Conservation (phyloP, 2,888 invertebrate genomes). For the Nomada goodeniana region DNA sequence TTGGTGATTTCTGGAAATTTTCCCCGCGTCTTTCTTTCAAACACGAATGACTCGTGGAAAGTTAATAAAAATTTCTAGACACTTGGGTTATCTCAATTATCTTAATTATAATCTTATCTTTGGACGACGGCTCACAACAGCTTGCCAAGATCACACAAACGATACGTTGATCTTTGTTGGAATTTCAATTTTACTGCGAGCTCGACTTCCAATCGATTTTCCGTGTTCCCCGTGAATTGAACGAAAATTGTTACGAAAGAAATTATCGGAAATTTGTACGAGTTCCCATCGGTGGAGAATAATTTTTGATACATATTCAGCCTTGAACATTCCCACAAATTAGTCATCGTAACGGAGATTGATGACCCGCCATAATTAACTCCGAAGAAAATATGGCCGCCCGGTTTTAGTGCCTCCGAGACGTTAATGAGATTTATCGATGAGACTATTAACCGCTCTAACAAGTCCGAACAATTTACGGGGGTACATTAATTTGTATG, state of each 20-base stretch:
- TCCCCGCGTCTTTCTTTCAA: no score
- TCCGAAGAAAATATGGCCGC: slow-evolving; percentile 1
- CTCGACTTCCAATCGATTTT: no score
- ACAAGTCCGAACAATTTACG: slow-evolving; percentile 10
- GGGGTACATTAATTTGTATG: slow-evolving; percentile 1
- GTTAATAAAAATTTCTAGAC: not conserved
- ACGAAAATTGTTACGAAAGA: no score
- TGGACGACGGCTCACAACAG: not conserved
- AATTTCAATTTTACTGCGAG: no score
- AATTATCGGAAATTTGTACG: no score
- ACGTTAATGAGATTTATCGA: slow-evolving; percentile 34
- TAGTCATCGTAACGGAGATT: slow-evolving; percentile 16
- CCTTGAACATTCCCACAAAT: not conserved
- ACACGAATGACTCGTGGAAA: not conserved
- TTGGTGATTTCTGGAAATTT: no score
- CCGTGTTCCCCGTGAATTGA: no score
- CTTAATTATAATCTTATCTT: slow-evolving; percentile 28
- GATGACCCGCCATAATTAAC: slow-evolving; percentile 8
- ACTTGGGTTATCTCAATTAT: slow-evolving; percentile 6
- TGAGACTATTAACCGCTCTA: slow-evolving; percentile 20
- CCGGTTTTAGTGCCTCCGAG: not conserved
- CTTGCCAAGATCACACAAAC: not conserved
- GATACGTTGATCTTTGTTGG: not conserved
- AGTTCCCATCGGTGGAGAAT: no score
- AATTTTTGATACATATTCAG: no score